Evolutionary conservation across 2,888 invertebrate genomes (phyloP).

Genomic region (Merodon equestris): DNA sequence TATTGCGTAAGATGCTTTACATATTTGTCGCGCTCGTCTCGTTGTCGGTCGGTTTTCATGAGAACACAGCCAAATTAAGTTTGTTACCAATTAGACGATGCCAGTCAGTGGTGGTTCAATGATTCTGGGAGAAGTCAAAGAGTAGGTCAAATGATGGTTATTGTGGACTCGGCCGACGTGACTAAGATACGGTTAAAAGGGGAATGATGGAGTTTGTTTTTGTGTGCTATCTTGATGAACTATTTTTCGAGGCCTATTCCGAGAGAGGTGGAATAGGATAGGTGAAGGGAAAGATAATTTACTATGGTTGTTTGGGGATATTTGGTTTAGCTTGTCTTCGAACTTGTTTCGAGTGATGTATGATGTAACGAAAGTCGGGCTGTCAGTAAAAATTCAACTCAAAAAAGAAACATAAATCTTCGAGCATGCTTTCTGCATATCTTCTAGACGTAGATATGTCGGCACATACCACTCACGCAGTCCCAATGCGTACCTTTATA

Average conservation of each 20-base stretch:
- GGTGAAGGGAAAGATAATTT: too few relatives aligned
- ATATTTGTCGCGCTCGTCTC: constrained; percentile 44
- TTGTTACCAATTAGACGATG: constrained; percentile 42
- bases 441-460: too few relatives aligned
- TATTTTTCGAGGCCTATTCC: not conserved
- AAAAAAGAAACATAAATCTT: too few relatives aligned
- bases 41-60: constrained; percentile 27
- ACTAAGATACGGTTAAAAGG: not conserved
- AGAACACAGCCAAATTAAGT: constrained; percentile 55
- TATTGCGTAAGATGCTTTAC: constrained; percentile 48
- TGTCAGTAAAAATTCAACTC: too few relatives aligned
- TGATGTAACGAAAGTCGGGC: too few relatives aligned
- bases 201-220: not conserved
- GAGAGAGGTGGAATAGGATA: too few relatives aligned
- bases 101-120: not conserved
- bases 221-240: not conserved
- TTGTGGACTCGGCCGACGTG: not conserved
- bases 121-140: constrained; percentile 28
- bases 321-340: too few relatives aligned
- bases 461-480: too few relatives aligned
- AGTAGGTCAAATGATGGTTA: constrained; percentile 42
- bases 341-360: too few relatives aligned
- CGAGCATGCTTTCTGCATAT: too few relatives aligned
- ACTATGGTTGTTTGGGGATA: too few relatives aligned
- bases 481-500: too few relatives aligned